Conservation (phyloP, 2,113 vertebrate genomes). For the Gymnarchus niloticus region DNA sequence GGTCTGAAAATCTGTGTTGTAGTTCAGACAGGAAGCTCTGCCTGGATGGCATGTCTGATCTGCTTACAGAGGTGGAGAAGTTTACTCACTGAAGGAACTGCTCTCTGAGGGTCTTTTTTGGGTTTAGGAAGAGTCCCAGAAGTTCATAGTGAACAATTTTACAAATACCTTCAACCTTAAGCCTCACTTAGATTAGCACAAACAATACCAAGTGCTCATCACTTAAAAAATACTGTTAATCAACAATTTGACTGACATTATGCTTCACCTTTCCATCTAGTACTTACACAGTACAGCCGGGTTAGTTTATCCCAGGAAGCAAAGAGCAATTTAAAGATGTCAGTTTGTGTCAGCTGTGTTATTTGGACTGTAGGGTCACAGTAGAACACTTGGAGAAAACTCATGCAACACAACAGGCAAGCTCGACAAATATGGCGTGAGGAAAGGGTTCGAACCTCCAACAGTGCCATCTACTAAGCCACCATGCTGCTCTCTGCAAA, state of each 20-base stretch:
- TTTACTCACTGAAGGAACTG: not conserved
- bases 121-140: no score
- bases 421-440: not conserved
- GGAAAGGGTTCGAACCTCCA: no score
- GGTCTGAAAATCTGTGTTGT: not conserved
- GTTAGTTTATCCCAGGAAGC: not conserved
- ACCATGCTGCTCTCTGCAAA: not conserved
- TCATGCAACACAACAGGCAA: no score
- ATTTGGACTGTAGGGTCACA: not conserved
- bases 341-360: not conserved
- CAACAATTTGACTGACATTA: not conserved
- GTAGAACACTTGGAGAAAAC: not conserved
- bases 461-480: not conserved
- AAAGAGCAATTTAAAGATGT: not conserved
- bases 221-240: not conserved
- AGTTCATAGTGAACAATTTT: not conserved
- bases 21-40: not conserved
- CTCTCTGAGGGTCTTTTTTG: not conserved
- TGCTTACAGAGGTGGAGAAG: not conserved
- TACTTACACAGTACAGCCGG: not conserved
- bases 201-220: not conserved
- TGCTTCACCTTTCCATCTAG: no score
- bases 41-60: not conserved
- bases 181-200: not conserved
- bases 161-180: not conserved